phyloP scores from a whole-genome alignment of 2,888 invertebrate species.

The Zelleria hepariella region DNA sequence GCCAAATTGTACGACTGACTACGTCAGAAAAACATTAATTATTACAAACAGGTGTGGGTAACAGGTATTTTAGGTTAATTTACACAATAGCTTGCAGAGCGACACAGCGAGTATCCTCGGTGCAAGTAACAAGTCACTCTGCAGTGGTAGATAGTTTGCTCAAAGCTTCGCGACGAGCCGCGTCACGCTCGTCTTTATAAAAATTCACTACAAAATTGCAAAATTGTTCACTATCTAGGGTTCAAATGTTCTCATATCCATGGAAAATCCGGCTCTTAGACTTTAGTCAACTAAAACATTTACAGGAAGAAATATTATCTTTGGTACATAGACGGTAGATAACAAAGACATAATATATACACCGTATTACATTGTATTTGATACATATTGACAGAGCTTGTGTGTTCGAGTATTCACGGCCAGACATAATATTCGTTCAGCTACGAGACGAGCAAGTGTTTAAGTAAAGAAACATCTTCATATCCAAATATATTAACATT shows the following conservation, averaged over 20 bases:
- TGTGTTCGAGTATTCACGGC: neutral
- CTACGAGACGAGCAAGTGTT: conserved; percentile 1
- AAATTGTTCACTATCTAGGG: neutral
- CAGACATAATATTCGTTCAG: neutral
- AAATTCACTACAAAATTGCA: conserved; percentile 2
- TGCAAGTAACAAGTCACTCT: neutral
- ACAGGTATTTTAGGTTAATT: neutral
- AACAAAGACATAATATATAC: conserved; percentile 13
- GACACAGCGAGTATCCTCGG: neutral
- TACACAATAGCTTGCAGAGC: neutral
- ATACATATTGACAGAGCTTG: neutral
- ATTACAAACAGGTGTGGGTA: neutral
- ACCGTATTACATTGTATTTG: too few species aligned
- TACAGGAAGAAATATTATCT: conserved; percentile 19
- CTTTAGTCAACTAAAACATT: neutral
- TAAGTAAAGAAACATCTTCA: conserved; percentile 4
- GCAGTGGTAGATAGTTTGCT: neutral
- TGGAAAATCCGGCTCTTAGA: neutral
- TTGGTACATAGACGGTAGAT: conserved; percentile 29
- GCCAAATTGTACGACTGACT: neutral
- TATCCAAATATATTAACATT: conserved; percentile 20
- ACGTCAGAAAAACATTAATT: neutral
- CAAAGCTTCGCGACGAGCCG: too few species aligned
- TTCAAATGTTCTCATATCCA: neutral
- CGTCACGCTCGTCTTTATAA: neutral